These are phyloP conservation scores for Stylophora pistillata DNA, from an alignment of 64 coral and sea anemone species.

Conservation along the genomic window DNA sequence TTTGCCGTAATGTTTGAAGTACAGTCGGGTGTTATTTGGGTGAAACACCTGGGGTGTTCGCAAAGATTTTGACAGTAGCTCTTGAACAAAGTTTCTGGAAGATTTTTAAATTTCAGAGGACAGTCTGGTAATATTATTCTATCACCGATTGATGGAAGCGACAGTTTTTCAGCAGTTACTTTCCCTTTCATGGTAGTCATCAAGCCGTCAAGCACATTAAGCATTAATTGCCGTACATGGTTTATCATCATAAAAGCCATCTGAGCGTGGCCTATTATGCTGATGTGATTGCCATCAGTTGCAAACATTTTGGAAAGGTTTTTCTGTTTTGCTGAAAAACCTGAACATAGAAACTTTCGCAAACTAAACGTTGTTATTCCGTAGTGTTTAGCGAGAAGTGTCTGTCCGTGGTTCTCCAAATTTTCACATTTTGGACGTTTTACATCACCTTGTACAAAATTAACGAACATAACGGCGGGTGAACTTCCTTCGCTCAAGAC, in stretches of 20 bases:
- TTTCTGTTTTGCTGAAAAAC: background rate
- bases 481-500: background rate
- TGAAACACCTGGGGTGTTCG: constrained; percentile 7
- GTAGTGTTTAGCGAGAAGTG: constrained; percentile 50
- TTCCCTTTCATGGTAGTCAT: background rate
- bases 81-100: constrained; percentile 1
- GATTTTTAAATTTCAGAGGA: background rate
- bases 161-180: background rate
- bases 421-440: constrained; percentile 39
- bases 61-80: background rate
- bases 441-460: background rate
- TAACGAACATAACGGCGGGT: background rate
- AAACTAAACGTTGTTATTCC: constrained; percentile 69
- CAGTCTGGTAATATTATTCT: background rate
- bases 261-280: constrained; percentile 15
- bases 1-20: background rate
- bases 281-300: constrained; percentile 26
- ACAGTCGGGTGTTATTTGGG: constrained; percentile 9
- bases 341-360: constrained; percentile 48
- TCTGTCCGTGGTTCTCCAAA: constrained; percentile 57
- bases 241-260: constrained; percentile 56
- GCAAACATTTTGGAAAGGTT: constrained; percentile 20
- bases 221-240: constrained; percentile 14
- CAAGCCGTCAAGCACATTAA: background rate
- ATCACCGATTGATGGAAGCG: background rate